These are phyloP conservation scores for Machimus rusticus DNA, from an alignment of 2,888 invertebrate species.

Conservation along the genomic window DNA sequence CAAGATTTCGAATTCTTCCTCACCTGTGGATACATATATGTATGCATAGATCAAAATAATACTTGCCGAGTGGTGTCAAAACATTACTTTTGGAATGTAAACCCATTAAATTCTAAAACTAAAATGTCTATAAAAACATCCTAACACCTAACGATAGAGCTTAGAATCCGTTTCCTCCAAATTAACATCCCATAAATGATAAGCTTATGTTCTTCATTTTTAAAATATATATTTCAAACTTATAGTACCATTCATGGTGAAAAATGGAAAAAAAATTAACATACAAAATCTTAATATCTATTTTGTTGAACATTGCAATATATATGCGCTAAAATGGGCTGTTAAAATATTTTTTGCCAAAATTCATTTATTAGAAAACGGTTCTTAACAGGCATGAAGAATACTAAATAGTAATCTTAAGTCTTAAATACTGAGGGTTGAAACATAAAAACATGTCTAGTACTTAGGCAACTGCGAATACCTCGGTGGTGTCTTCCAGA, in stretches of 20 bases:
- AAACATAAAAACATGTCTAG: constrained; percentile 46
- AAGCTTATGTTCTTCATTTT: background rate
- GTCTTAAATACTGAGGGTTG: background rate
- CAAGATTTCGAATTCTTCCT: too few relatives aligned
- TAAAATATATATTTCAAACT: background rate
- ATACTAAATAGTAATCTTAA: background rate
- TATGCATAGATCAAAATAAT: too few relatives aligned
- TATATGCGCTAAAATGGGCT: background rate
- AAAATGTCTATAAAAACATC: too few relatives aligned
- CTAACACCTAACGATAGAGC: too few relatives aligned
- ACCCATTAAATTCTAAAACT: too few relatives aligned
- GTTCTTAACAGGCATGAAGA: background rate
- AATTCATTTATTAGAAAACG: background rate
- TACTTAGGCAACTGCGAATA: constrained; percentile 67
- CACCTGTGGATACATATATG: too few relatives aligned
- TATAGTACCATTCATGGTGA: background rate
- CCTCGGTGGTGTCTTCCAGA: constrained; percentile 77
- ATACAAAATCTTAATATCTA: background rate
- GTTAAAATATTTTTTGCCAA: background rate
- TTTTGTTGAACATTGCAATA: background rate
- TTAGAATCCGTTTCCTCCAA: background rate
- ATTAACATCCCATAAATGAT: background rate
- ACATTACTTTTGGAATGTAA: too few relatives aligned
- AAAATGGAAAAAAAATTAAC: background rate
- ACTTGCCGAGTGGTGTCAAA: too few relatives aligned